Evolutionary conservation across 2,113 vertebrate genomes (phyloP).

Genomic region (Amblyopsis rosae): DNA sequence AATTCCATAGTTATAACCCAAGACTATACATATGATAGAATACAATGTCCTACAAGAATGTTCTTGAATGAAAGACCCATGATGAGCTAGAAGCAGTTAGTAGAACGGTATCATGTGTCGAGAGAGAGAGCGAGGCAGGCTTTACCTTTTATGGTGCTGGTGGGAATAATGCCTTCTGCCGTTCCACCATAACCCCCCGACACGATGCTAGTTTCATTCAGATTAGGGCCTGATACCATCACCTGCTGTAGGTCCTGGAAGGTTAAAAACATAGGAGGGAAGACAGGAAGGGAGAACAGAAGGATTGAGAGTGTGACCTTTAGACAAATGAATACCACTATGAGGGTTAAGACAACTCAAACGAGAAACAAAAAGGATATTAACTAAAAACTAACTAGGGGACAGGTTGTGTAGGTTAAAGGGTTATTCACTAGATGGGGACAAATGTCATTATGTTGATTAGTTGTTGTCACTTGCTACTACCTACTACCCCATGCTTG

Average conservation of each 20-base stretch:
- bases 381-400: not conserved
- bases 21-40: not conserved
- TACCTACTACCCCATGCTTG: too few relatives aligned
- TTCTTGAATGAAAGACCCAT: not conserved
- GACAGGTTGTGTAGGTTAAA: slow-evolving; percentile 15
- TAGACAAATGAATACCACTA: not conserved
- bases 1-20: too few relatives aligned
- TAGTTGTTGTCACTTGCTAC: too few relatives aligned
- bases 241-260: slow-evolving; percentile 94
- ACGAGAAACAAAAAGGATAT: too few relatives aligned
- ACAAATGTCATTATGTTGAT: slow-evolving; percentile 30
- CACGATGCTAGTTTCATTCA: slow-evolving; percentile 96
- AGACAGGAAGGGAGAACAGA: not conserved
- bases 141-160: slow-evolving; percentile 85
- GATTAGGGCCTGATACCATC: slow-evolving; percentile 97
- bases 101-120: not conserved
- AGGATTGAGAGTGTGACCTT: not conserved
- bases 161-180: slow-evolving; percentile 89
- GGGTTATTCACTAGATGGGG: slow-evolving; percentile 35
- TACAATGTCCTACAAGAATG: not conserved
- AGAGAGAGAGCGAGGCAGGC: not conserved
- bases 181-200: slow-evolving; percentile 95
- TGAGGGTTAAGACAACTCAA: slow-evolving; percentile 1
- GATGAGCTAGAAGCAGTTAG: not conserved
- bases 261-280: slow-evolving; percentile 14